Conservation (phyloP, 2,888 invertebrate species). For the Harmothoe impar region DNA sequence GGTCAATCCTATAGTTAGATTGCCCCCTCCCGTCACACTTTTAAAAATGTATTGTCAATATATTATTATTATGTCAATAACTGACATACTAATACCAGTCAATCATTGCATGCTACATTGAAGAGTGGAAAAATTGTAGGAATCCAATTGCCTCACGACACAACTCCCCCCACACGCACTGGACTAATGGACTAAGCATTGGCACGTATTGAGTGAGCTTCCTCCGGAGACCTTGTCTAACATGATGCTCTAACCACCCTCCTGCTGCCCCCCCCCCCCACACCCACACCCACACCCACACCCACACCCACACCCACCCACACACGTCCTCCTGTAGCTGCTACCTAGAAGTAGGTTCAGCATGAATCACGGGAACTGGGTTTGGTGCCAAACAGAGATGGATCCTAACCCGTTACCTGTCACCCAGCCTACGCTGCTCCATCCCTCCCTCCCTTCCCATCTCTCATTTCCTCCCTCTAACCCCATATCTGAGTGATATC, state of each 20-base stretch:
- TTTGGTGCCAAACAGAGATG: neutral
- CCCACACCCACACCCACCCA: neutral
- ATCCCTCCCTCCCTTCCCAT: neutral
- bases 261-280: neutral
- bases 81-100: too few relatives aligned
- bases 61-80: too few relatives aligned
- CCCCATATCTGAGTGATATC: too few relatives aligned
- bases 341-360: neutral
- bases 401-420: slow-evolving; percentile 9
- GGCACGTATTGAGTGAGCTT: neutral
- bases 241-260: neutral
- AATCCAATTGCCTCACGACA: too few relatives aligned
- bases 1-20: too few relatives aligned
- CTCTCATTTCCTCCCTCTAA: slow-evolving; percentile 13
- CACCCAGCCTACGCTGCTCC: neutral
- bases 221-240: too few relatives aligned
- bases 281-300: too few relatives aligned
- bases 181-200: neutral
- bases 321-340: neutral
- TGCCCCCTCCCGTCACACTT: too few relatives aligned
- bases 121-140: too few relatives aligned
- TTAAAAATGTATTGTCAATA: too few relatives aligned
- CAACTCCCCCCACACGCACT: neutral
- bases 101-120: too few relatives aligned
- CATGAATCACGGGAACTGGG: neutral